Evolutionary conservation across 2,888 invertebrate genomes (phyloP).

Genomic region (Ormyrus thymus): DNA sequence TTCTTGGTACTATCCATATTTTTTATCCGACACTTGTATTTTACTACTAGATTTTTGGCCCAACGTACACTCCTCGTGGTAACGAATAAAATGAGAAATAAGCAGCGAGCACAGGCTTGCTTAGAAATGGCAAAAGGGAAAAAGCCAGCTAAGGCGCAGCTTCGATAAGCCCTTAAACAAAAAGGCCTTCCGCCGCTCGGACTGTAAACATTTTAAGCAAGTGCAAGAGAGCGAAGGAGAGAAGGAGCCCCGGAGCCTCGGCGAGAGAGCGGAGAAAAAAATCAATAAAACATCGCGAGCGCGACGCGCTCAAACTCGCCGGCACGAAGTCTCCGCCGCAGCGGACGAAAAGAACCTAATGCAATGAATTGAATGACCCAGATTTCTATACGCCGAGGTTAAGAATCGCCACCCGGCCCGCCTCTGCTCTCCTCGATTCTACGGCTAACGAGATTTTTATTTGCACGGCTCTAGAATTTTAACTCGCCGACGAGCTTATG

Average conservation of each 20-base stretch:
- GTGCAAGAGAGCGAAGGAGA: neutral
- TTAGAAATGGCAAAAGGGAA: neutral
- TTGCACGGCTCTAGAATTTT: constrained; percentile 34
- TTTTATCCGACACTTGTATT: no score
- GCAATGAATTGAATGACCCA: constrained; percentile 57
- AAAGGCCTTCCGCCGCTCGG: neutral
- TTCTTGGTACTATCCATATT: no score
- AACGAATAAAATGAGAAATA: no score
- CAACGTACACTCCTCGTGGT: no score
- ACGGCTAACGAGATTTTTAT: constrained; percentile 47
- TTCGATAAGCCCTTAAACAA: constrained; percentile 6
- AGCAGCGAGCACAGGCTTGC: no score
- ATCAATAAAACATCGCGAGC: constrained; percentile 55
- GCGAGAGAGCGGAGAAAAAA: constrained; percentile 42
- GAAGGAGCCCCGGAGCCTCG: neutral
- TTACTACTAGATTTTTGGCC: no score
- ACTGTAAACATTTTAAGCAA: constrained; percentile 32
- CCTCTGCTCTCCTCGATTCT: constrained; percentile 28
- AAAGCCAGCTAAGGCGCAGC: neutral
- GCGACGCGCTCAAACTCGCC: constrained; percentile 28
- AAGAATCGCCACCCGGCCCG: constrained; percentile 29
- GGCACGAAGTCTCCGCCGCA: constrained; percentile 38
- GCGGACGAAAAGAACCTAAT: constrained; percentile 55
- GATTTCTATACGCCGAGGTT: constrained; percentile 50
- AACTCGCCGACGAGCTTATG: constrained; percentile 14